Evolutionary conservation across 2,797 vertebrate species (phyloP).

Genomic region (Mastacembelus armatus): DNA sequence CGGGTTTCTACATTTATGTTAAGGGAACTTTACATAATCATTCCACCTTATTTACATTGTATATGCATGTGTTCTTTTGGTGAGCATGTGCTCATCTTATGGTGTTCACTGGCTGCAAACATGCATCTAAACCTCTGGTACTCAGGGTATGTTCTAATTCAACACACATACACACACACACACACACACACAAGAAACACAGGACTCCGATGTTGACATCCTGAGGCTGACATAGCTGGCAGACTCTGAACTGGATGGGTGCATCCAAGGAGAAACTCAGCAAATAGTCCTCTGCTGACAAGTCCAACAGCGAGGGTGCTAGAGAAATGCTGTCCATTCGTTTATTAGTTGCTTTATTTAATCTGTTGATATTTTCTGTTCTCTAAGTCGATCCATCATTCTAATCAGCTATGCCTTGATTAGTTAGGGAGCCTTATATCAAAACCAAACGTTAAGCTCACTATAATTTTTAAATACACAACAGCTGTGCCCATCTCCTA

Average conservation of each 20-base stretch:
- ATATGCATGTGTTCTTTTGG: background rate
- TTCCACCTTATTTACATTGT: background rate
- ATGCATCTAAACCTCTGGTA: constrained; percentile 7
- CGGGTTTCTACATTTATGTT: background rate
- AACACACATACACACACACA: constrained; percentile 27
- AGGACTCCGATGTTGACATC: constrained; percentile 48
- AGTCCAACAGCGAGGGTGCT: background rate
- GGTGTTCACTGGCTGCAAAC: constrained; percentile 13
- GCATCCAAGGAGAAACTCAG: constrained; percentile 57
- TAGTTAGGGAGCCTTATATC: background rate
- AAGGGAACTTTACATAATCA: background rate
- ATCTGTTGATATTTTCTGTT: background rate
- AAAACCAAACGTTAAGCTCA: background rate
- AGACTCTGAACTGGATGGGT: constrained; percentile 46
- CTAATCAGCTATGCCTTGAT: background rate
- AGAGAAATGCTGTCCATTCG: background rate
- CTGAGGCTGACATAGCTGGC: constrained; percentile 55
- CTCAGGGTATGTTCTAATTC: constrained; percentile 22
- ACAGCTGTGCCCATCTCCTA: too few relatives aligned
- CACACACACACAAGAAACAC: too few relatives aligned
- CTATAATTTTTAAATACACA: background rate
- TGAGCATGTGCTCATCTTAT: background rate
- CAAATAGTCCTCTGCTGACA: constrained; percentile 36
- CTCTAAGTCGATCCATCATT: background rate
- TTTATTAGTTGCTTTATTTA: background rate